These are phyloP conservation scores for Cinclus cinclus DNA, from an alignment of 2,113 vertebrate genomes.

Conservation along the genomic window DNA sequence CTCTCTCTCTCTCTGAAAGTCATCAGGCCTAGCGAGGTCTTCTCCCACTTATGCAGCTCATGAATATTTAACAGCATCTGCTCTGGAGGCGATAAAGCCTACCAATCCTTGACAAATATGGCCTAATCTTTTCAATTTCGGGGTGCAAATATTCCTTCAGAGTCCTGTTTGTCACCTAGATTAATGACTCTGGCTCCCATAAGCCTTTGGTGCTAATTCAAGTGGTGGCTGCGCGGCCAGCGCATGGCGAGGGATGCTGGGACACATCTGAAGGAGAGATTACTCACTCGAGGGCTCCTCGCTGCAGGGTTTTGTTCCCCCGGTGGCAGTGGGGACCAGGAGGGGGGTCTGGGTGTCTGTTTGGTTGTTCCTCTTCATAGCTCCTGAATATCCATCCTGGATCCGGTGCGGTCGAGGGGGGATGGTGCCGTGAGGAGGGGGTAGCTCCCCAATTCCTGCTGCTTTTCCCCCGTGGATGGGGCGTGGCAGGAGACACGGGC, in stretches of 20 bases:
- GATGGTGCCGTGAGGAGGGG: fast-evolving
- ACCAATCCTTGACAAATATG: constrained; percentile 99
- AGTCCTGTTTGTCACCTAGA: constrained; percentile 99
- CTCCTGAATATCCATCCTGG: background rate
- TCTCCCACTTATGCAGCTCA: constrained; percentile 86
- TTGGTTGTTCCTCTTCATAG: background rate
- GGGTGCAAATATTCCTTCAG: constrained; percentile 99
- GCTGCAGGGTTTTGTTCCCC: constrained; percentile 5
- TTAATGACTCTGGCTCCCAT: constrained; percentile 98
- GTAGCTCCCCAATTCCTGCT: background rate
- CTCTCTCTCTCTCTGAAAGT: constrained; percentile 73
- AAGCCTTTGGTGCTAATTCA: constrained; percentile 99
- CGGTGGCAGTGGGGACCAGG: background rate
- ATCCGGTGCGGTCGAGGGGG: fast-evolving
- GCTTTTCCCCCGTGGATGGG: too few species aligned
- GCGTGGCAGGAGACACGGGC: fast-evolving
- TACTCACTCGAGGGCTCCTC: constrained; percentile 74
- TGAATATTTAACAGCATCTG: constrained; percentile 99
- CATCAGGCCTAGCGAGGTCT: constrained; percentile 78
- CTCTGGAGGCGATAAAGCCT: constrained; percentile 88
- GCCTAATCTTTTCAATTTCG: constrained; percentile 99
- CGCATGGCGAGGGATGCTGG: constrained; percentile 81
- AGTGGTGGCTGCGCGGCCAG: constrained; percentile 88
- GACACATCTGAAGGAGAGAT: constrained; percentile 83
- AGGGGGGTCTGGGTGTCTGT: background rate